Conservation (phyloP, 1,140 invertebrate genomes). For the Sarcophaga peregrina region DNA sequence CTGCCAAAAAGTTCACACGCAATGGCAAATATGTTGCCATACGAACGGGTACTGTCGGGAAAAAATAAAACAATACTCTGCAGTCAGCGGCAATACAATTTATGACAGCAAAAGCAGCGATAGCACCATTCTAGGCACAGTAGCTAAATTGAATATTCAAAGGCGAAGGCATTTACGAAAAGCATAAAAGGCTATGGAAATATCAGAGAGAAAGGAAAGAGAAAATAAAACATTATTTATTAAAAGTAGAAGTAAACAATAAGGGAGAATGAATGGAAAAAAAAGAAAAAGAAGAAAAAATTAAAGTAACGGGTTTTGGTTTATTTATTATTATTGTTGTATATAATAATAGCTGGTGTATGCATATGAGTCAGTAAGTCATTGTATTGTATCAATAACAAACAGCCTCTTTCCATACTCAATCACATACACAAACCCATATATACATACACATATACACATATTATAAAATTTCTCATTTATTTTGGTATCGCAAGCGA, state of each 20-base stretch:
- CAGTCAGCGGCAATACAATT: background rate
- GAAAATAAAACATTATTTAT: constrained; percentile 24
- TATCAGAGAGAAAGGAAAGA: background rate
- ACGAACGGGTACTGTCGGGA: background rate
- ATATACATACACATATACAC: too few species aligned
- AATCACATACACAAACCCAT: background rate
- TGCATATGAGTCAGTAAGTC: constrained; percentile 18
- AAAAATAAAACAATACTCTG: background rate
- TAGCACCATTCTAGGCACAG: background rate
- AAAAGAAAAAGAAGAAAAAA: background rate
- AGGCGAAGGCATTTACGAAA: background rate
- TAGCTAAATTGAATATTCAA: background rate
- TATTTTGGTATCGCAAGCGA: too few species aligned
- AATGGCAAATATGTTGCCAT: background rate
- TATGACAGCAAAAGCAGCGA: background rate
- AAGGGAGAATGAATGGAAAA: background rate
- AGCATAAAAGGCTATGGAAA: background rate
- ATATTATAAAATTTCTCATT: too few species aligned
- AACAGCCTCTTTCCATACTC: background rate
- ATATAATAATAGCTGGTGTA: background rate
- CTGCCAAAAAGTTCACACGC: background rate
- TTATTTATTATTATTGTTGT: constrained; percentile 1
- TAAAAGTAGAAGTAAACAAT: background rate
- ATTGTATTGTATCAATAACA: background rate
- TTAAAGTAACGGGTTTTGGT: background rate